phyloP scores from a whole-genome alignment of 2,888 invertebrate genomes.

The Luperina nickerlii region DNA sequence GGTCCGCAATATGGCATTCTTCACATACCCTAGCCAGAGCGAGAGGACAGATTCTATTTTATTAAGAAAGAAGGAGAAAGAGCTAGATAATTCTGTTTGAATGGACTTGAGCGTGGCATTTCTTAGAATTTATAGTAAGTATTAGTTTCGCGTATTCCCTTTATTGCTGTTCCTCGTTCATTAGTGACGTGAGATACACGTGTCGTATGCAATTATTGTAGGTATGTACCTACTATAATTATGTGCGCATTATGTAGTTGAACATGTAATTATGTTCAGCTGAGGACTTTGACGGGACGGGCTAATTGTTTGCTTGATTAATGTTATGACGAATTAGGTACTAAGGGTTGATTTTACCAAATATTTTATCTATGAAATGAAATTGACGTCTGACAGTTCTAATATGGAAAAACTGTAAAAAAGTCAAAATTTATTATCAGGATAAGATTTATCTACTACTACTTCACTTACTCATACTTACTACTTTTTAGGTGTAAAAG shows the following conservation, averaged over 20 bases:
- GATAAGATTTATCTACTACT: no score
- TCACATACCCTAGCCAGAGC: conserved; percentile 23
- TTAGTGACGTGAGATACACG: conserved; percentile 34
- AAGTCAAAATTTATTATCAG: no score
- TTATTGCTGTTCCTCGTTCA: conserved; percentile 43
- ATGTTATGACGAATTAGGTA: not conserved
- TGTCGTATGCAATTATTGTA: conserved; percentile 18
- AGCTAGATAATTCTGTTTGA: conserved; percentile 24
- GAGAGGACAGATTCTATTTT: conserved; percentile 25
- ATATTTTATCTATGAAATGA: no score
- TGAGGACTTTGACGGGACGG: not conserved
- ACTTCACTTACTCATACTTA: no score
- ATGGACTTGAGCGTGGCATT: conserved; percentile 35
- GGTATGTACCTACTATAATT: not conserved
- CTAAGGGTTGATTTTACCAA: not conserved
- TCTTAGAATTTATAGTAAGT: conserved; percentile 43
- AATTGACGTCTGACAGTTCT: no score
- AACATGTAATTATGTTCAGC: conserved; percentile 22
- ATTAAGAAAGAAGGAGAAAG: conserved; percentile 4
- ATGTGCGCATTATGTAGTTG: not conserved
- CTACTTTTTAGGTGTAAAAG: no score
- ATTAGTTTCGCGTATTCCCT: conserved; percentile 34
- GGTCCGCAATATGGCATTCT: conserved; percentile 49
- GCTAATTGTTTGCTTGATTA: conserved; percentile 10
- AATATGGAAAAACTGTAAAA: no score